Percentiles rank a stretch among this genome's conserved stretches.
These are phyloP conservation scores for Coendou prehensilis DNA, from an alignment of 2,797 vertebrate species.

Conservation along the genomic window DNA sequence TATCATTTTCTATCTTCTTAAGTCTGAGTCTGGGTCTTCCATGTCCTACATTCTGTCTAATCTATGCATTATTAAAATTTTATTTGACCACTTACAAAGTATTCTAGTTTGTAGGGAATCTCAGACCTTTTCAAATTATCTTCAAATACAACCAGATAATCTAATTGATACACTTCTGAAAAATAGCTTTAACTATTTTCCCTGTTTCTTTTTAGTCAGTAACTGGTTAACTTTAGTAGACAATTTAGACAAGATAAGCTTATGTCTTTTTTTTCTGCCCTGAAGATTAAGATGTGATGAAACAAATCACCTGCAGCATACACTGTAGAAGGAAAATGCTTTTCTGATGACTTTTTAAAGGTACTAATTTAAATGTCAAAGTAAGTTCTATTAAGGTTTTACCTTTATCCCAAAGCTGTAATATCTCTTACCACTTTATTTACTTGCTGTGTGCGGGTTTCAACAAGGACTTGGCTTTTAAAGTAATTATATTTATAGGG, in stretches of 20 bases:
- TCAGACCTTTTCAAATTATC: constrained; percentile 72
- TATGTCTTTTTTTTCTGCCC: constrained; percentile 21
- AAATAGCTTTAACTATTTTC: constrained; percentile 44
- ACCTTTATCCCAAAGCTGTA: constrained; percentile 70
- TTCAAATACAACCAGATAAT: constrained; percentile 65
- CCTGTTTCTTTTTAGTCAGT: constrained; percentile 52
- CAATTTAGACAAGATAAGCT: constrained; percentile 59
- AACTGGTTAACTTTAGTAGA: constrained; percentile 57
- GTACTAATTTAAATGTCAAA: constrained; percentile 80
- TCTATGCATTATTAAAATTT: constrained; percentile 55
- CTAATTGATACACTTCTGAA: constrained; percentile 71
- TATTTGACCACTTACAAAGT: constrained; percentile 53
- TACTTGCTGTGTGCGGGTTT: constrained; percentile 68
- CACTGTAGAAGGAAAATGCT: constrained; percentile 64
- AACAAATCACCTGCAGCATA: constrained; percentile 48
- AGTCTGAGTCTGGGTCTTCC: background rate
- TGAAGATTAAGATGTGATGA: constrained; percentile 70
- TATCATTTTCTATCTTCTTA: background rate
- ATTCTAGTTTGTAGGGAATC: constrained; percentile 49
- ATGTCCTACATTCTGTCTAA: constrained; percentile 44
- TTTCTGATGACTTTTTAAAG: constrained; percentile 65
- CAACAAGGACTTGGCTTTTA: constrained; percentile 69
- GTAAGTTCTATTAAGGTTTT: constrained; percentile 67
- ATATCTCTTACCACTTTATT: constrained; percentile 59
- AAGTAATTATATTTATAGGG: constrained; percentile 52